Evolutionary conservation across 1,140 invertebrate species (phyloP).

Genomic region (Xylocopa sonorina): DNA sequence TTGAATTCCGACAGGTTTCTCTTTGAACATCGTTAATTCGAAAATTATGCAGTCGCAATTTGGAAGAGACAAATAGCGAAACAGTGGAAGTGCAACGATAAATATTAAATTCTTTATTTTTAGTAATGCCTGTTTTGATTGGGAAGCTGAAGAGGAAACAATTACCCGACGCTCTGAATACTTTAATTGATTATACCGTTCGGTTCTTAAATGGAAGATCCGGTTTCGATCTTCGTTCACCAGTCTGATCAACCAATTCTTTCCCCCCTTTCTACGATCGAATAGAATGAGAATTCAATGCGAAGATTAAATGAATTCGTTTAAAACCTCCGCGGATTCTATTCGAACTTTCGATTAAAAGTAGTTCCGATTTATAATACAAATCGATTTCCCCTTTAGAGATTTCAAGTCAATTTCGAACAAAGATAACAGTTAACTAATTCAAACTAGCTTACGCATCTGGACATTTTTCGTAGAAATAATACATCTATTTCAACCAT

Average conservation of each 20-base stretch:
- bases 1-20: too few relatives aligned
- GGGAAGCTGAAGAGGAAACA: neutral
- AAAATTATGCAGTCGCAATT: too few relatives aligned
- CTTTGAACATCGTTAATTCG: too few relatives aligned
- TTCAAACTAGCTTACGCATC: too few relatives aligned
- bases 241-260: neutral
- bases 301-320: neutral
- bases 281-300: slow-evolving; percentile 5
- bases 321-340: neutral
- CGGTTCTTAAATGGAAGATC: neutral
- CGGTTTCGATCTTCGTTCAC: slow-evolving; percentile 2
- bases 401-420: neutral
- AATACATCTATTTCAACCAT: too few relatives aligned
- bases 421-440: too few relatives aligned
- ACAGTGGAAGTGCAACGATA: too few relatives aligned
- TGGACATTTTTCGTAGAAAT: too few relatives aligned
- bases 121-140: neutral
- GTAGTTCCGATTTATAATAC: neutral
- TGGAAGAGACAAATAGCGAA: too few relatives aligned
- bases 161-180: neutral
- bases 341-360: neutral
- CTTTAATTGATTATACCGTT: neutral
- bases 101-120: too few relatives aligned
- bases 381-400: too few relatives aligned
- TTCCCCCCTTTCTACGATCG: neutral